These are phyloP conservation scores for Ammodytes marinus DNA, from an alignment of 2,113 vertebrate species.

Conservation along the genomic window DNA sequence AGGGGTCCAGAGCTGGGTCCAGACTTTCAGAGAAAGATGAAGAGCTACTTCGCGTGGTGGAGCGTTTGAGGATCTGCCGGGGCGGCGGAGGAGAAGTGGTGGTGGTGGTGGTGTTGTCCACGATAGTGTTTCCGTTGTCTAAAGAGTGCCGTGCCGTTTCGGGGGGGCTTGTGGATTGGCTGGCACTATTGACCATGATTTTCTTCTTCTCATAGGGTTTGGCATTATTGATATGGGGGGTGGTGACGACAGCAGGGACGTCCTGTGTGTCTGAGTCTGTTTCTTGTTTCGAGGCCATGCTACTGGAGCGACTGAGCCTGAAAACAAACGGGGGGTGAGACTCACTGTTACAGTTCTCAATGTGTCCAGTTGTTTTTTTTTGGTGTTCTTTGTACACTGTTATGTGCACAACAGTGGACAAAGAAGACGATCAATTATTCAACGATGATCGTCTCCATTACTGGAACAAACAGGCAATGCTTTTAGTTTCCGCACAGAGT, in stretches of 20 bases:
- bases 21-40: slow-evolving; percentile 97
- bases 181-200: slow-evolving; percentile 84
- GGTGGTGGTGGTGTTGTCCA: slow-evolving; percentile 42
- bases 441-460: slow-evolving; percentile 14
- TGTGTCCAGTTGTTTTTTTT: background rate
- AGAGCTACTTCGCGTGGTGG: slow-evolving; percentile 93
- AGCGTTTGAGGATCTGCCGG: slow-evolving; percentile 93
- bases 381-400: background rate
- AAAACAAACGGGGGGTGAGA: slow-evolving; percentile 49
- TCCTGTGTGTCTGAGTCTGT: slow-evolving; percentile 95
- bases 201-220: slow-evolving; percentile 92
- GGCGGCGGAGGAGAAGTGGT: slow-evolving; percentile 76
- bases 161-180: slow-evolving; percentile 90
- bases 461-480: slow-evolving; percentile 22
- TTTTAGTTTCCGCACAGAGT: slow-evolving; percentile 3
- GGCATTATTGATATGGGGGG: slow-evolving; percentile 85
- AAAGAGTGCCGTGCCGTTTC: slow-evolving; percentile 81
- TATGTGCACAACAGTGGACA: background rate
- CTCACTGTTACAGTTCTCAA: slow-evolving; percentile 7
- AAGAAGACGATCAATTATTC: slow-evolving; percentile 29
- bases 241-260: slow-evolving; percentile 81
- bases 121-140: slow-evolving; percentile 86
- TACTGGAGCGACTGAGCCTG: slow-evolving; percentile 93
- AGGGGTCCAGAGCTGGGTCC: slow-evolving; percentile 96
- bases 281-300: slow-evolving; percentile 96